These are phyloP conservation scores for Leptocoma aspasia DNA, from an alignment of 2,113 vertebrate species.

Conservation along the genomic window DNA sequence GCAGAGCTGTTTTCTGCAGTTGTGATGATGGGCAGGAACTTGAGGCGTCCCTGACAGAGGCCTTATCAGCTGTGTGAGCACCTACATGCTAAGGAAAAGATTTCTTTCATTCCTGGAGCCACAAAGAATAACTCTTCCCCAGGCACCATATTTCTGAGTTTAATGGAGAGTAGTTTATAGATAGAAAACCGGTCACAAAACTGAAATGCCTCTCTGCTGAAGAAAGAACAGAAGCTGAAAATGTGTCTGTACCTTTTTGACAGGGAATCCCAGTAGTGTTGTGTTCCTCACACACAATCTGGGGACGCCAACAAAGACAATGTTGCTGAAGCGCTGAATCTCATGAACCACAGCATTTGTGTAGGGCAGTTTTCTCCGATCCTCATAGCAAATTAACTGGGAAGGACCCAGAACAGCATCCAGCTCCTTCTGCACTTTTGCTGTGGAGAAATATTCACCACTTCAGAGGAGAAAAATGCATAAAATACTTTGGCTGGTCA, in stretches of 20 bases:
- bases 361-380: conserved; percentile 1
- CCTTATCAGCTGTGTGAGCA: background rate
- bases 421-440: conserved; percentile 62
- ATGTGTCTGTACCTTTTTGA: conserved; percentile 44
- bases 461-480: background rate
- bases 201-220: background rate
- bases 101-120: background rate
- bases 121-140: background rate
- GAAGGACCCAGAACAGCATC: conserved; percentile 9
- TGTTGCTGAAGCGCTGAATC: conserved; percentile 54
- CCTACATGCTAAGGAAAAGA: background rate
- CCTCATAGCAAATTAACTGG: conserved; percentile 15
- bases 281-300: conserved; percentile 29
- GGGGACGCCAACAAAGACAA: background rate
- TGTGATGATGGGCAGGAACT: background rate
- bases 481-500: background rate
- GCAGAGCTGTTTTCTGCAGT: background rate
- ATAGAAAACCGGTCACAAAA: background rate
- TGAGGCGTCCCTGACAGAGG: background rate
- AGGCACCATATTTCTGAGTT: background rate
- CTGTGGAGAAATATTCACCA: conserved; percentile 2
- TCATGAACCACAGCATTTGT: conserved; percentile 46
- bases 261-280: background rate
- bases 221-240: background rate
- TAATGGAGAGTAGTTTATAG: background rate